A percentile compares a stretch with the other conserved stretches of the same genome.
These are phyloP conservation scores for Chrysomallon squamiferum DNA, from an alignment of 1,140 invertebrate genomes.

Conservation along the genomic window DNA sequence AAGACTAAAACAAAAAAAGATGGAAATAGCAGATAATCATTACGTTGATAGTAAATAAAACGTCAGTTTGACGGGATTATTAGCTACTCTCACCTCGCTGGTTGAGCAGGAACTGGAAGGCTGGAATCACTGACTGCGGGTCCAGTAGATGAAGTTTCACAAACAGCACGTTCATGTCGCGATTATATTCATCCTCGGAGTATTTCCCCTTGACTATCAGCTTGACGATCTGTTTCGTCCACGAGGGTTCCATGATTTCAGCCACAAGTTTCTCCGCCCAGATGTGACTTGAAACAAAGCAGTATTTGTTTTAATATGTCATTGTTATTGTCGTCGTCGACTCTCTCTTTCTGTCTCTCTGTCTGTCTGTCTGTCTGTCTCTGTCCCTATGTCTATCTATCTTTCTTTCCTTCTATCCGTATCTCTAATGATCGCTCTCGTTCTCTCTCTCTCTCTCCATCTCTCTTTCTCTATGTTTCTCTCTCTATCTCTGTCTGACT, in stretches of 20 bases:
- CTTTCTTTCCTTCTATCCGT: too few relatives aligned
- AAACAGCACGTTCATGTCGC: constrained; percentile 59
- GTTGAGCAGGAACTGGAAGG: constrained; percentile 50
- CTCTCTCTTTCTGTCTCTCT: neutral
- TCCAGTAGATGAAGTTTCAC: constrained; percentile 59
- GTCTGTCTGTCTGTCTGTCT: neutral
- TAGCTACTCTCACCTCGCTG: constrained; percentile 41
- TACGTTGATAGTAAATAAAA: too few relatives aligned
- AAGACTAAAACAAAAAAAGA: too few relatives aligned
- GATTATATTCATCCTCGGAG: constrained; percentile 50
- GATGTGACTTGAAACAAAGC: constrained; percentile 25
- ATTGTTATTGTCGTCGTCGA: neutral
- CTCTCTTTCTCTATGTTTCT: too few relatives aligned
- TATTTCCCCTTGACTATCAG: constrained; percentile 46
- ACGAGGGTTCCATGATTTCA: constrained; percentile 45
- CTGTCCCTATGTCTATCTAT: too few relatives aligned
- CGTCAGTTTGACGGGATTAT: too few relatives aligned
- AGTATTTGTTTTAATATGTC: neutral
- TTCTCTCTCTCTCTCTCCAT: too few relatives aligned
- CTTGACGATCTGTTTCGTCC: constrained; percentile 40
- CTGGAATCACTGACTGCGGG: constrained; percentile 55
- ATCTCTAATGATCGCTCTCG: too few relatives aligned
- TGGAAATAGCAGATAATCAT: too few relatives aligned
- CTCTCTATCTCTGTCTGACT: too few relatives aligned
- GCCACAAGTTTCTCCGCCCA: constrained; percentile 53